Conservation (phyloP, 2,797 vertebrate genomes). For the Platyrinchus mystaceus region DNA sequence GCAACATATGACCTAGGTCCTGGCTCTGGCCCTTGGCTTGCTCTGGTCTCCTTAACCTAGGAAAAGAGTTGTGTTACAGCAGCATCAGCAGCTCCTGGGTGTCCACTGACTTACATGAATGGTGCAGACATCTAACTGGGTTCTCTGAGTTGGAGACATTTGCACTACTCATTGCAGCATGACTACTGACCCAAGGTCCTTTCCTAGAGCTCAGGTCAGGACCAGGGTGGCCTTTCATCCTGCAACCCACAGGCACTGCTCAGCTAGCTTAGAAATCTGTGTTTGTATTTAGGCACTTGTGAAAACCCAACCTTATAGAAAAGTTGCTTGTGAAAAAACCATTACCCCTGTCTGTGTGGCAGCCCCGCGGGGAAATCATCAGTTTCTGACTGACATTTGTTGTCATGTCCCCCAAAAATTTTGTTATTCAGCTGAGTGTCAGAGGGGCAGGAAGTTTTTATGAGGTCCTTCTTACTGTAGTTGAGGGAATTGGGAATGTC, state of each 20-base stretch:
- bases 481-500: not conserved
- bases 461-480: not conserved
- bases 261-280: not conserved
- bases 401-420: not conserved
- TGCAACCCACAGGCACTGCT: not conserved
- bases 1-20: accelerated
- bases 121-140: not conserved
- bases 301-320: not conserved
- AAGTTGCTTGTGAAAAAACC: not conserved
- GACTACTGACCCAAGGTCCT: not conserved
- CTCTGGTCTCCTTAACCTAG: not conserved
- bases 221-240: not conserved
- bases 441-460: not conserved
- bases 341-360: accelerated
- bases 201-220: not conserved
- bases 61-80: not conserved
- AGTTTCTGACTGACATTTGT: not conserved
- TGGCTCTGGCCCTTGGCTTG: accelerated
- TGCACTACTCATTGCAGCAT: not conserved
- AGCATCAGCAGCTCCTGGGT: not conserved
- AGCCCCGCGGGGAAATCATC: not conserved
- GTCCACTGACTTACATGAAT: accelerated
- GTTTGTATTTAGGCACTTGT: not conserved
- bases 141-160: not conserved
- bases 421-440: not conserved